Percentiles rank a stretch among this genome's conserved stretches.
Conservation (phyloP, 2,888 invertebrate genomes). For the Parnassius orleans region DNA sequence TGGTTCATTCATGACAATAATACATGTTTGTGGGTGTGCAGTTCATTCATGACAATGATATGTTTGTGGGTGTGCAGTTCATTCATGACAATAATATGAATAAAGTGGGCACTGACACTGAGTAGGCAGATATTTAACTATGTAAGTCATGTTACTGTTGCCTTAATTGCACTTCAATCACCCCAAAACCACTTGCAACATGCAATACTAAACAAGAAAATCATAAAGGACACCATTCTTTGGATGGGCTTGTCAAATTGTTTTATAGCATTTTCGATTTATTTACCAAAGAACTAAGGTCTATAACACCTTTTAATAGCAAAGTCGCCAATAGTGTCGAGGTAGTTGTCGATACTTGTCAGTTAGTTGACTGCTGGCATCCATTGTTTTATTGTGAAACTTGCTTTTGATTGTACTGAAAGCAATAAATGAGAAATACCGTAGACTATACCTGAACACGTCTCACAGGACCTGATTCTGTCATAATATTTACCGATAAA, state of each 20-base stretch:
- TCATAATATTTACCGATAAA: neutral
- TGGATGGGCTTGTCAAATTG: neutral
- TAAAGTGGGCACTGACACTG: too few relatives aligned
- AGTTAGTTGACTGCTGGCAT: constrained; percentile 12
- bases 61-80: too few relatives aligned
- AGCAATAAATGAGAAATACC: constrained; percentile 4
- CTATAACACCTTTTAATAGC: neutral
- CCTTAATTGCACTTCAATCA: constrained; percentile 12
- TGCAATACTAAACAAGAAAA: constrained; percentile 11
- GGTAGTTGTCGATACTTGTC: constrained; percentile 9
- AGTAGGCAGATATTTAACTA: too few relatives aligned
- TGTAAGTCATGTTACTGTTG: neutral
- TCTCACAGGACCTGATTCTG: neutral
- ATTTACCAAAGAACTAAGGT: neutral
- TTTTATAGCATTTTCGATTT: constrained; percentile 1
- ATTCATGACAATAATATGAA: too few relatives aligned
- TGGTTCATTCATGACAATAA: too few relatives aligned
- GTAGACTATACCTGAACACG: neutral
- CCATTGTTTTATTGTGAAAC: constrained; percentile 15
- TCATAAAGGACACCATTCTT: constrained; percentile 3
- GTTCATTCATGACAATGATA: too few relatives aligned
- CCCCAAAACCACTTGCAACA: constrained; percentile 7
- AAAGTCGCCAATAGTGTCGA: neutral
- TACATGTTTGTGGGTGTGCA: too few relatives aligned
- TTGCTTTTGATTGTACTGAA: constrained; percentile 10